Base-by-base conservation (phyloP, 2,888 invertebrate species). In the Mactromeris polynyma region DNA sequence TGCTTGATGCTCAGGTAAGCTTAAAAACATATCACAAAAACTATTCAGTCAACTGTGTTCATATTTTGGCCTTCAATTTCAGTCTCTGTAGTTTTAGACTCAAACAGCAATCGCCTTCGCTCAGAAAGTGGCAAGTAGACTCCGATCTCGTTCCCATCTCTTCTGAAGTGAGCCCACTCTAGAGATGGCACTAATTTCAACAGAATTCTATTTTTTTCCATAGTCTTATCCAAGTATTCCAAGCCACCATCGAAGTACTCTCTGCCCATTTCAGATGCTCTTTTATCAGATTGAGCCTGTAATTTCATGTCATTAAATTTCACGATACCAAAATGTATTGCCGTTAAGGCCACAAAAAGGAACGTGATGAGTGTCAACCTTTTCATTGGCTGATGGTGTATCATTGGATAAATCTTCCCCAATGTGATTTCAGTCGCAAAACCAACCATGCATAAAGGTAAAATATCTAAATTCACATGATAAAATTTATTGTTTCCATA, bases 181-280 rank as follows among this genome's bases (percentile, higher is more conserved):
- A 97, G 97, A 33, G 96, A 95, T 0, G 98, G 98, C 97, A 98
- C 97, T 17, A 98, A 96, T 88, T 97, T 97, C 93, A 98, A 97
- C 31, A 98, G 96, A 0, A 98, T 98, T 94, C 98, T 97, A 96
- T 98, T 98, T 95, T 98, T 97, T 93, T 98, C 97, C 64, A 98
- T 95, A 40, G 97, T 96, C 97, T 98, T 98, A 40, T 97, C 97
- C 96, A 98, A 98, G 97, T 97, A 98, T 96, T 98, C 98, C 46
- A 98, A 97, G 3, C 98, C 98, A 80, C 98, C 98, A 95, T 98
- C 97, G 17, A 98, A 97, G 96, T 98, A 98, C 77, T 98, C 97
- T 69, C 97, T 96, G 69, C 98, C 98, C 86, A 98, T 95, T 46
- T 97, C 96, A 91, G 97, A 97, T 33, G 98, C 97, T 90, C 97